Evolutionary conservation across 2,888 invertebrate genomes (phyloP).

Genomic region (Latheticus oryzae): DNA sequence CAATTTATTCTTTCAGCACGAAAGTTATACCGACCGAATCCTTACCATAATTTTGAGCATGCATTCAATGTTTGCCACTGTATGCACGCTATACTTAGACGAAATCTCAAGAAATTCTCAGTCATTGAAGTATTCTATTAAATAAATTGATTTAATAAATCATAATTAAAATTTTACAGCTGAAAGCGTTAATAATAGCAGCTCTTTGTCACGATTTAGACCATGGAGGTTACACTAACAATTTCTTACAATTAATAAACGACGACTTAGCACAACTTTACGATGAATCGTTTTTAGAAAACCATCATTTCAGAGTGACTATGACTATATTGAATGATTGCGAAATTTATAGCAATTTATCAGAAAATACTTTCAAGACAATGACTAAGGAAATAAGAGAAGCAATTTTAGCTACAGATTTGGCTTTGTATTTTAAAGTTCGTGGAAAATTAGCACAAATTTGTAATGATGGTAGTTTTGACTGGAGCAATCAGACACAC

Average conservation of each 20-base stretch:
- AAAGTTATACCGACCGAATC: conserved; percentile 68
- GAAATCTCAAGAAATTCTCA: conserved; percentile 59
- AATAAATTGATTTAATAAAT: conserved; percentile 3
- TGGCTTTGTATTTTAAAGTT: conserved; percentile 69
- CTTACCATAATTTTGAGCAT: conserved; percentile 74
- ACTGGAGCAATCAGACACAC: conserved; percentile 68
- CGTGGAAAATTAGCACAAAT: conserved; percentile 69
- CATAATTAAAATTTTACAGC: conserved; percentile 60
- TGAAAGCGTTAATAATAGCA: conserved; percentile 69
- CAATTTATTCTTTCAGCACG: conserved; percentile 68
- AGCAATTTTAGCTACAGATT: conserved; percentile 72
- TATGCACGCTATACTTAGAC: conserved; percentile 69
- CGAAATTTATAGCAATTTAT: conserved; percentile 66
- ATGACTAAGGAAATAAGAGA: conserved; percentile 69
- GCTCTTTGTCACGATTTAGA: conserved; percentile 74
- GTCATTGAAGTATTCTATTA: conserved; percentile 48
- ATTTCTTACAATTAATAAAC: conserved; percentile 69
- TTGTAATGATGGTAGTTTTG: conserved; percentile 66
- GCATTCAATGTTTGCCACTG: conserved; percentile 74
- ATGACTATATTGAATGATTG: conserved; percentile 70
- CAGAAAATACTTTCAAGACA: conserved; percentile 62
- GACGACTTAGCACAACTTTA: conserved; percentile 70
- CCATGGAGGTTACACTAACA: conserved; percentile 74
- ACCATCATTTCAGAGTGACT: conserved; percentile 72
- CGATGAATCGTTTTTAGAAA: conserved; percentile 70